Evolutionary conservation across 53 echinoderm and acorn worm genomes (phyloP).

Genomic region (Astropecten irregularis): DNA sequence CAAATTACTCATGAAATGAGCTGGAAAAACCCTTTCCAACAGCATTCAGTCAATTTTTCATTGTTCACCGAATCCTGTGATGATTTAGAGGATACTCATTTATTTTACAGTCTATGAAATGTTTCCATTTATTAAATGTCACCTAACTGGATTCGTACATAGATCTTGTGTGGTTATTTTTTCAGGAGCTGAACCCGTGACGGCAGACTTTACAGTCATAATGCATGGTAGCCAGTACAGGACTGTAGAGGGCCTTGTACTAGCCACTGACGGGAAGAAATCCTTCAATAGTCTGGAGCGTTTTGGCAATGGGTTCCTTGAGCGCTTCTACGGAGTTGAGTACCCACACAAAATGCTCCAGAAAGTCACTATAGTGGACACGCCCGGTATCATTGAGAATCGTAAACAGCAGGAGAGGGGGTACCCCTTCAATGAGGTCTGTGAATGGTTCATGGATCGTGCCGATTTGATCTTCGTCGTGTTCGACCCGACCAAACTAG

Average conservation of each 20-base stretch:
- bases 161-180: too few relatives aligned
- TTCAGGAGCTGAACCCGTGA: slow-evolving; percentile 81
- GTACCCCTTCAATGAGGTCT: slow-evolving; percentile 87
- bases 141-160: too few relatives aligned
- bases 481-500: slow-evolving; percentile 84
- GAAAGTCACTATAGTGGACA: slow-evolving; percentile 79
- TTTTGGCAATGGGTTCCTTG: slow-evolving; percentile 78
- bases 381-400: slow-evolving; percentile 87
- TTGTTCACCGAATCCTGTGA: too few relatives aligned
- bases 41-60: too few relatives aligned
- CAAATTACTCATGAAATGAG: too few relatives aligned
- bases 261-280: slow-evolving; percentile 67
- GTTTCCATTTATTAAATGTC: too few relatives aligned
- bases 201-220: slow-evolving; percentile 78
- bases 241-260: slow-evolving; percentile 79
- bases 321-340: slow-evolving; percentile 68
- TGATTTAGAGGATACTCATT: too few relatives aligned
- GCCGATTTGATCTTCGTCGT: slow-evolving; percentile 85
- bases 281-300: slow-evolving; percentile 70
- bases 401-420: slow-evolving; percentile 84
- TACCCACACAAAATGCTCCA: slow-evolving; percentile 71
- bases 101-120: too few relatives aligned
- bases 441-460: slow-evolving; percentile 85
- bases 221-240: slow-evolving; percentile 68
- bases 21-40: too few relatives aligned